Evolutionary conservation across 2,888 invertebrate genomes (phyloP).

Genomic region (Atrina japonica): DNA sequence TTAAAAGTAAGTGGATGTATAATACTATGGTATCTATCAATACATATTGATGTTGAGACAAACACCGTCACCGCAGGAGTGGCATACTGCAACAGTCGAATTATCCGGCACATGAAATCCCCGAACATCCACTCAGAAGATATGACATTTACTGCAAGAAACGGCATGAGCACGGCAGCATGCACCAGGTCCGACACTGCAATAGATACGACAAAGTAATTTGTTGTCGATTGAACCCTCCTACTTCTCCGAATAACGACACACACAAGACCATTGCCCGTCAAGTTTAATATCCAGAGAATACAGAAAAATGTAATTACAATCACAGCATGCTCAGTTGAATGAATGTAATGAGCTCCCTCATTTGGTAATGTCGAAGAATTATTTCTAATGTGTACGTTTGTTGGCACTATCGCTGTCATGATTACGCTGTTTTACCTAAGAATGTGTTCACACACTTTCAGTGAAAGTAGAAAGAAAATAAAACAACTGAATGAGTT

Average conservation of each 20-base stretch:
- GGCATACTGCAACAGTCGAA: slow-evolving; percentile 66
- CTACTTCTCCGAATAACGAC: slow-evolving; percentile 77
- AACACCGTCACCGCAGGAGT: slow-evolving; percentile 62
- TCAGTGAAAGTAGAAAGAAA: no score
- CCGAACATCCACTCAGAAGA: slow-evolving; percentile 67
- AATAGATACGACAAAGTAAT: slow-evolving; percentile 77
- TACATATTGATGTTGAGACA: slow-evolving; percentile 70
- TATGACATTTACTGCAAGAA: slow-evolving; percentile 61
- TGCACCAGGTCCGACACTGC: slow-evolving; percentile 69
- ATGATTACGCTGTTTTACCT: no score
- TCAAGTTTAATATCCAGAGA: slow-evolving; percentile 60
- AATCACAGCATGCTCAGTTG: no score
- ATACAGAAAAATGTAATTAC: no score
- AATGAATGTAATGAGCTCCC: no score
- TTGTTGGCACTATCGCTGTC: no score
- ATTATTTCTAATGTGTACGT: no score
- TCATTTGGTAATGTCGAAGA: no score
- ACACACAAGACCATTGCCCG: slow-evolving; percentile 75
- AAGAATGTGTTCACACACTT: no score
- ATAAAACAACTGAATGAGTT: no score
- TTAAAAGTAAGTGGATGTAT: slow-evolving; percentile 79
- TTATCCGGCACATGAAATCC: slow-evolving; percentile 67
- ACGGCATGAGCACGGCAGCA: slow-evolving; percentile 64
- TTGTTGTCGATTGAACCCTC: slow-evolving; percentile 79
- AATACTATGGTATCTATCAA: slow-evolving; percentile 79